phyloP scores from a whole-genome alignment of 2,888 invertebrate genomes.

The Nephrotoma flavescens region DNA sequence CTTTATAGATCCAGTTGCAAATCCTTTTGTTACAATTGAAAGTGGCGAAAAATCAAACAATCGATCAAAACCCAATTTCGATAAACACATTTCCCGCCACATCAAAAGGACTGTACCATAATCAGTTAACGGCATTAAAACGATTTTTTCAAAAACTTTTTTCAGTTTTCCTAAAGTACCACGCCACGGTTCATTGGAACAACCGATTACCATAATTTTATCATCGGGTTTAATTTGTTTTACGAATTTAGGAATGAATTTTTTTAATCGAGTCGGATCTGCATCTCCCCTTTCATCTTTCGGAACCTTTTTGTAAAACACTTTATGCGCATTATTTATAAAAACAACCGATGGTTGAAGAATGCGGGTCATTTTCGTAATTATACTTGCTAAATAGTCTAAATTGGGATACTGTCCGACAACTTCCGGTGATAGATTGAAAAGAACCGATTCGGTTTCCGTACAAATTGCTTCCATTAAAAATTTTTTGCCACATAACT shows the following conservation, averaged over 20 bases:
- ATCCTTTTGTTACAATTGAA: conserved; percentile 23
- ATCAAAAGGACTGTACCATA: conserved; percentile 25
- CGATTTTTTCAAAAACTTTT: conserved; percentile 22
- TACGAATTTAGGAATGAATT: conserved; percentile 35
- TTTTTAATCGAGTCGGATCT: conserved; percentile 33
- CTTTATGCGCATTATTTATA: conserved; percentile 38
- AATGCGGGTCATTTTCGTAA: conserved; percentile 43
- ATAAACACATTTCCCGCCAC: conserved; percentile 22
- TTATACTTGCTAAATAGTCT: conserved; percentile 43
- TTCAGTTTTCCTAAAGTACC: conserved; percentile 22
- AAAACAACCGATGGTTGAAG: conserved; percentile 45
- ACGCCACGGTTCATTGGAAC: conserved; percentile 38
- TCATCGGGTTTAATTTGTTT: conserved; percentile 39
- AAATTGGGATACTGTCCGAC: conserved; percentile 41
- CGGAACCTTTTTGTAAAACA: conserved; percentile 37
- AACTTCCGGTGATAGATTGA: conserved; percentile 49
- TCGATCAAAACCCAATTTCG: conserved; percentile 14
- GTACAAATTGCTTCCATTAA: conserved; percentile 54
- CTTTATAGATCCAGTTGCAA: conserved; percentile 27
- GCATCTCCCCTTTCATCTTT: conserved; percentile 21
- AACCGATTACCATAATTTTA: conserved; percentile 37
- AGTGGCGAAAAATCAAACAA: conserved; percentile 20
- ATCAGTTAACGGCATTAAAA: conserved; percentile 26
- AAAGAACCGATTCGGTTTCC: conserved; percentile 46
- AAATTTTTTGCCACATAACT: conserved; percentile 49